These are phyloP conservation scores for Agrypnia vestita DNA, from an alignment of 1,140 invertebrate species.

Conservation along the genomic window DNA sequence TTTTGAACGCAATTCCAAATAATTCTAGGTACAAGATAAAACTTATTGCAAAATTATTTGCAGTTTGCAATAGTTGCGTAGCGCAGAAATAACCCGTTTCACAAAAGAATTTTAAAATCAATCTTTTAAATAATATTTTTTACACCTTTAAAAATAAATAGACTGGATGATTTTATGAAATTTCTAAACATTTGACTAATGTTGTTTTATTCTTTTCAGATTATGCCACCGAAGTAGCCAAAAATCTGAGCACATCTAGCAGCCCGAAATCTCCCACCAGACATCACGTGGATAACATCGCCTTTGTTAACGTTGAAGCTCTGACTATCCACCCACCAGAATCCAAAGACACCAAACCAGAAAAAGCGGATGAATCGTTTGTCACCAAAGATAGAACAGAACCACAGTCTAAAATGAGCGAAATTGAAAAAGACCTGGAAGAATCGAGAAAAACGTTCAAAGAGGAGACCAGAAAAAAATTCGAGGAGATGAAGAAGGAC, in stretches of 20 bases:
- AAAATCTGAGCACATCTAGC: constrained; percentile 63
- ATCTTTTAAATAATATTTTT: too few relatives aligned
- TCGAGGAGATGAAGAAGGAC: constrained; percentile 56
- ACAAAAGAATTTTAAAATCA: too few relatives aligned
- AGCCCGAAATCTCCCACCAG: constrained; percentile 70
- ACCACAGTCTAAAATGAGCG: constrained; percentile 24
- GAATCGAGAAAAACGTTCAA: constrained; percentile 51
- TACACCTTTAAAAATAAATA: too few relatives aligned
- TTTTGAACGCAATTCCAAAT: too few relatives aligned
- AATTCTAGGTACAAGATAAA: too few relatives aligned
- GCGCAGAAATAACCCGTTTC: too few relatives aligned
- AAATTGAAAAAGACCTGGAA: constrained; percentile 45
- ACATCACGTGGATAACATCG: constrained; percentile 69
- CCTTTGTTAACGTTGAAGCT: constrained; percentile 70
- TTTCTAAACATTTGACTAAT: too few relatives aligned
- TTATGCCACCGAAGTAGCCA: constrained; percentile 65
- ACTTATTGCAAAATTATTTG: too few relatives aligned
- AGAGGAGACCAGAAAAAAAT: constrained; percentile 56
- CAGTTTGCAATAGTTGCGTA: too few relatives aligned
- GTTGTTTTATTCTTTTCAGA: constrained; percentile 63
- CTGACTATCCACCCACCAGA: constrained; percentile 64
- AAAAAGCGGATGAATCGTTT: constrained; percentile 4
- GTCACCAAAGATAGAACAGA: constrained; percentile 39
- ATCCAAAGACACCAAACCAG: constrained; percentile 32
- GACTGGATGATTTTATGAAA: too few relatives aligned